Percentiles rank a stretch among this genome's conserved stretches.
Evolutionary conservation across 92 coral and sea anemone genomes (phyloP).

Genomic region (Epizoanthus ramosus): DNA sequence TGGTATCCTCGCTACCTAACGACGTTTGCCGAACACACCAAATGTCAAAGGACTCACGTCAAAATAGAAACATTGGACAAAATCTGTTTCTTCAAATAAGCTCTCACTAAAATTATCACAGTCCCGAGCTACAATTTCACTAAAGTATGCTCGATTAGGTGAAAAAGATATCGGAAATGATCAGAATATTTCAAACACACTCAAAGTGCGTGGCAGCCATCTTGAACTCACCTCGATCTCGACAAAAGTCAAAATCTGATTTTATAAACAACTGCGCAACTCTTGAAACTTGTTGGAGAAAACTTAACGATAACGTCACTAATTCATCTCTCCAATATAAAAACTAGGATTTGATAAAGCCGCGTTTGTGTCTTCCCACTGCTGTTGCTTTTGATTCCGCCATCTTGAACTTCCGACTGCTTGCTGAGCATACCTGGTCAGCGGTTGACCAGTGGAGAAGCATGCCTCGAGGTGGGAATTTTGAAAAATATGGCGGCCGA

Average conservation of each 20-base stretch:
- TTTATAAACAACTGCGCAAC: constrained; percentile 20
- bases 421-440: constrained; percentile 39
- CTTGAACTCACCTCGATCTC: constrained; percentile 46
- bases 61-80: constrained; percentile 34
- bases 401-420: constrained; percentile 31
- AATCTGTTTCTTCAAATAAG: constrained; percentile 17
- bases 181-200: constrained; percentile 39
- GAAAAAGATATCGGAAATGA: neutral
- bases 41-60: constrained; percentile 76
- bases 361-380: constrained; percentile 6
- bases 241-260: constrained; percentile 16
- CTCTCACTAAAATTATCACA: neutral
- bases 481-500: constrained; percentile 67
- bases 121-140: neutral
- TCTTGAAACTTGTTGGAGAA: constrained; percentile 3
- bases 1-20: constrained; percentile 52
- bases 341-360: constrained; percentile 4
- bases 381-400: constrained; percentile 51
- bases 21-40: constrained; percentile 71
- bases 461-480: constrained; percentile 36
- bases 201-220: constrained; percentile 49
- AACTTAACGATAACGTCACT: constrained; percentile 4
- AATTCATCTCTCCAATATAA: constrained; percentile 23
- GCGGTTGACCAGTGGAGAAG: constrained; percentile 45
- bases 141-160: neutral